phyloP scores from a whole-genome alignment of 2,113 vertebrate species.

The Erpornis zantholeuca region DNA sequence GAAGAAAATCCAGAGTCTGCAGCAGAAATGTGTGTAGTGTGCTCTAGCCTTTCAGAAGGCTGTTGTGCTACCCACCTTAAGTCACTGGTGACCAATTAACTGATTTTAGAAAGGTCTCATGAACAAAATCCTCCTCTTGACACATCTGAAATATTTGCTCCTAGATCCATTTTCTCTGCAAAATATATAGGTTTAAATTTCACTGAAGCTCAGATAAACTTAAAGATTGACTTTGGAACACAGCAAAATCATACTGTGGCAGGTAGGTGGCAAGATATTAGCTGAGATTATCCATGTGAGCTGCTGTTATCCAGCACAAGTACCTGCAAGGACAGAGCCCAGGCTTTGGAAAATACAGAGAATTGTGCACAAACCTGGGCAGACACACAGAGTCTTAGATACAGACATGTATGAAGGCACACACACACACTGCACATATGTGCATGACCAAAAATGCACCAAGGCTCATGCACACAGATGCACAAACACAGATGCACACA shows the following conservation, averaged over 20 bases:
- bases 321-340: background rate
- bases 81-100: background rate
- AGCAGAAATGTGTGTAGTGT: background rate
- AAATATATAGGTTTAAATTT: background rate
- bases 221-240: background rate
- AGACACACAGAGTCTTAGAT: background rate
- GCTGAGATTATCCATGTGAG: background rate
- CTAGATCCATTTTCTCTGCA: background rate
- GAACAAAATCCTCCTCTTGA: background rate
- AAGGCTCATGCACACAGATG: accelerated
- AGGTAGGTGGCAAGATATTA: background rate
- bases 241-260: background rate
- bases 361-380: background rate
- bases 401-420: background rate
- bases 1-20: background rate
- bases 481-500: background rate
- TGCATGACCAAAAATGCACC: background rate
- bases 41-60: background rate
- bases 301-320: background rate
- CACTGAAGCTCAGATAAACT: background rate
- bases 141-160: background rate
- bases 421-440: accelerated
- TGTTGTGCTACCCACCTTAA: background rate
- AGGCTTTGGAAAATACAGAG: background rate
- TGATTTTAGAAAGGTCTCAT: background rate